Base-by-base conservation (phyloP, 1,140 invertebrate genomes). In the Penaeus indicus region DNA sequence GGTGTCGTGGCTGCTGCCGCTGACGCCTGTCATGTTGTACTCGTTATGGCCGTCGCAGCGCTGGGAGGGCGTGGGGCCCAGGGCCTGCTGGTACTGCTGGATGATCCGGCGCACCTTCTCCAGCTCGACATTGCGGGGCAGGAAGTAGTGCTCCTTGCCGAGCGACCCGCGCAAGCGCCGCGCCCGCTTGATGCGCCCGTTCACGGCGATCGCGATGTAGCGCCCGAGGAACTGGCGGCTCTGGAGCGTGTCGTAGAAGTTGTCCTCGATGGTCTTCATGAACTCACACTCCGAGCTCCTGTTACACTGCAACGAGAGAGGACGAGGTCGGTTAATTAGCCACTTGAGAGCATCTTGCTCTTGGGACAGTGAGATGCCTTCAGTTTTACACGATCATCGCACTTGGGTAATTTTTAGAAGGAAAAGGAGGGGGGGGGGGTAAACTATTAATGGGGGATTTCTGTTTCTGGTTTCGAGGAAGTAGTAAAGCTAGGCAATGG, bases 131-230 rank as follows among this genome's bases (percentile, higher is more conserved):
- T 32, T 47, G 7, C 67, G 72, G 72, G 75, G 84, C n/a, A 88
- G 81, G 38, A 88, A 88, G 61, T 84, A 88, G 72, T 88, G 67
- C 61, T 88, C 87, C 61, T 88, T 88, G 42, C 87, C 72, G 60
- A 88, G 62, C 61, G 72, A 81, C 1, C 81, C 87, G n/a, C 63
- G n/a, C 22, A 88, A 61, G 18, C 62, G 27, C 38, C 87, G 87
- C 16, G 87, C 87, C 63, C 87, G 80, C 72, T 88, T 88, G 87
- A 88, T 84, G 69, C 87, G 81, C 38, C 87, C 87, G 27, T 67
- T 88, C 32, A 82, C 61, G 42, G 81, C 32, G 42, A 88, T 88
- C 72, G 87, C 87, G 38, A 88, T 54, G 87, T 88, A 88, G 7
- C 87, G 87, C 19, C 75, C 82, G 7, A 42, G 77, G 81, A 77